A percentile compares a stretch with the other conserved stretches of the same genome.
These are phyloP conservation scores for Sinosuthora webbiana DNA, from an alignment of 2,113 vertebrate species.

Conservation along the genomic window DNA sequence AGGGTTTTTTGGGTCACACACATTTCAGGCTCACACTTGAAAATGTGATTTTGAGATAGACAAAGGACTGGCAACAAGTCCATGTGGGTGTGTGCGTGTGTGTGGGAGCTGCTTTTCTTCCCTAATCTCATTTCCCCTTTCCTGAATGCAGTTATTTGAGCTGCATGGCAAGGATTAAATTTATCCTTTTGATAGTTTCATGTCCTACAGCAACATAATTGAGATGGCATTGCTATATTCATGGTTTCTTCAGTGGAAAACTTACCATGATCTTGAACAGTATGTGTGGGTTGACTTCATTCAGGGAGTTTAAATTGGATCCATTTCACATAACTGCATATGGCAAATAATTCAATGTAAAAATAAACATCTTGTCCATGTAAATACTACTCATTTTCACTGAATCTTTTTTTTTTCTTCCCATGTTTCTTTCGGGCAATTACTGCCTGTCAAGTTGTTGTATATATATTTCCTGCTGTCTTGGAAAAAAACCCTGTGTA, in stretches of 20 bases:
- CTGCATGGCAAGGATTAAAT: slow-evolving; percentile 28
- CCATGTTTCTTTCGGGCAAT: slow-evolving; percentile 4
- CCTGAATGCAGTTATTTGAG: neutral
- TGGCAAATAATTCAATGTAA: slow-evolving; percentile 47
- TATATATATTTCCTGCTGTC: slow-evolving; percentile 4
- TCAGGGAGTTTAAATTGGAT: slow-evolving; percentile 53
- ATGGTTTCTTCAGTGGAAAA: slow-evolving; percentile 23
- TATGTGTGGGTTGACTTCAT: slow-evolving; percentile 26
- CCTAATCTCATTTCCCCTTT: slow-evolving; percentile 10
- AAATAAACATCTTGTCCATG: slow-evolving; percentile 53
- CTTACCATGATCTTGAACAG: slow-evolving; percentile 25
- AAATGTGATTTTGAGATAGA: neutral
- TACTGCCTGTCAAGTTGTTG: slow-evolving; percentile 47
- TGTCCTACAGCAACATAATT: slow-evolving; percentile 37
- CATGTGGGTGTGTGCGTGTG: neutral
- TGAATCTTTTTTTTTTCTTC: neutral
- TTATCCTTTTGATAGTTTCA: slow-evolving; percentile 47
- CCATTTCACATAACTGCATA: slow-evolving; percentile 54
- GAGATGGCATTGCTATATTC: slow-evolving; percentile 22
- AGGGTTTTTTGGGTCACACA: neutral
- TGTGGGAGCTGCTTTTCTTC: neutral
- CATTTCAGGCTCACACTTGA: neutral
- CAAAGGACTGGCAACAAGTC: neutral
- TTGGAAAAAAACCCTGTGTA: neutral
- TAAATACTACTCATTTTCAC: slow-evolving; percentile 48